phyloP scores from a whole-genome alignment of 2,797 vertebrate genomes.

The Anguilla pacifica region DNA sequence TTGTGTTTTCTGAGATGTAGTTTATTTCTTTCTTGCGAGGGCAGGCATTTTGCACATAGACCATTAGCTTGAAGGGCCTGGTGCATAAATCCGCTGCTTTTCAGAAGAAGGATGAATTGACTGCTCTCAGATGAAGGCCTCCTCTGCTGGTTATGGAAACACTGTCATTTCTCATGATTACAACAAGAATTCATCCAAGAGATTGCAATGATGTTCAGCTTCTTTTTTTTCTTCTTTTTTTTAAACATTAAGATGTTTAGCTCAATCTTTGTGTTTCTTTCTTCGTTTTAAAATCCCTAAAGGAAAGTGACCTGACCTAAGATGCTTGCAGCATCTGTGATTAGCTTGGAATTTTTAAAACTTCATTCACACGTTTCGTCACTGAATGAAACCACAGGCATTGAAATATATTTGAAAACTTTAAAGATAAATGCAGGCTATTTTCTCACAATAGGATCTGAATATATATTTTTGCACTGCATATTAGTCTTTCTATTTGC shows the following conservation, averaged over 20 bases:
- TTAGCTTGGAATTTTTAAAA: not conserved
- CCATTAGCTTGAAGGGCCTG: not conserved
- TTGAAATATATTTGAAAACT: not conserved
- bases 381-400: slow-evolving; percentile 1
- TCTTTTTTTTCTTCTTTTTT: not conserved
- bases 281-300: not conserved
- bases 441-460: not conserved
- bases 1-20: not conserved
- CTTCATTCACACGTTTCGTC: not conserved
- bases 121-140: not conserved
- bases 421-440: not conserved
- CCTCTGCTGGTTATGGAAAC: not conserved
- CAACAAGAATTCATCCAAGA: not conserved
- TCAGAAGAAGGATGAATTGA: not conserved
- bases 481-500: not conserved
- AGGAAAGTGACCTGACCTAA: not conserved
- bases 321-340: not conserved
- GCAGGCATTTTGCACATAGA: not conserved
- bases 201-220: not conserved
- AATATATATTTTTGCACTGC: not conserved
- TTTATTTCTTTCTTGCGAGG: not conserved
- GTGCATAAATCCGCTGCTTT: not conserved
- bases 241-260: not conserved
- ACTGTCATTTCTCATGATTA: not conserved
- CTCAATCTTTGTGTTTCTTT: not conserved